Base-by-base conservation (phyloP, 2,797 vertebrate genomes). In the Pachyuromys duprasi region DNA sequence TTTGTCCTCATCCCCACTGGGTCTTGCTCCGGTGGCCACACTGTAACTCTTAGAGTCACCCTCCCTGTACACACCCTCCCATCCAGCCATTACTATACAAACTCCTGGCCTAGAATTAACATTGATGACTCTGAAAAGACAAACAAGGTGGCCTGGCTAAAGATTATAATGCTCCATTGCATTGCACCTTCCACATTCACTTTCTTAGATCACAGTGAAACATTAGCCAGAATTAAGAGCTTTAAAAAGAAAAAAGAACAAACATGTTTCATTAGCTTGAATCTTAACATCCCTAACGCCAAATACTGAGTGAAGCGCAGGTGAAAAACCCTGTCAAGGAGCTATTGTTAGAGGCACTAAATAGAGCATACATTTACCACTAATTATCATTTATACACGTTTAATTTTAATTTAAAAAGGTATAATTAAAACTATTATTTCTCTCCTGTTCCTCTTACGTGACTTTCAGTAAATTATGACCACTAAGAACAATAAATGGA, bases 311-410 rank as follows among this genome's bases (percentile, higher is more conserved):
- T 39, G 24, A 88, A 67, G 69, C 65, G 82, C 0, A 84, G 15
- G 26, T 55, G 72, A 22, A 11, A 60, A 81, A 6, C 3, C n/a
- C 36, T 92, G 72, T 63, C n/a, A 81, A 76, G 33, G 33, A 87
- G 53, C 1, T 20, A 67, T 55, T 55, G 90, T 17, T 84, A 17
- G 82, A 96, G 33, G 42, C 1, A 76, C 3, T 63, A 49, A 49
- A 49, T 11, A 49, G 87, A 82, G 31, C 39, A 15, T 55, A 79
- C 31, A 82, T 20, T 33, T 69, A 88, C 6, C 42, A 95, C 45
- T 97, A 36, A 95, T 49, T 95, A 45, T 78, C 49, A 93, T 2
- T 81, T 53, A 89, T 67, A 93, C 8, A 79, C 57, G 95, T 67
- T 95, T 74, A 93, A 81, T 90, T 91, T 95, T 39, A 86, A 36